Base-by-base conservation (phyloP, 2,888 invertebrate species). In the Eupithecia inturbata region DNA sequence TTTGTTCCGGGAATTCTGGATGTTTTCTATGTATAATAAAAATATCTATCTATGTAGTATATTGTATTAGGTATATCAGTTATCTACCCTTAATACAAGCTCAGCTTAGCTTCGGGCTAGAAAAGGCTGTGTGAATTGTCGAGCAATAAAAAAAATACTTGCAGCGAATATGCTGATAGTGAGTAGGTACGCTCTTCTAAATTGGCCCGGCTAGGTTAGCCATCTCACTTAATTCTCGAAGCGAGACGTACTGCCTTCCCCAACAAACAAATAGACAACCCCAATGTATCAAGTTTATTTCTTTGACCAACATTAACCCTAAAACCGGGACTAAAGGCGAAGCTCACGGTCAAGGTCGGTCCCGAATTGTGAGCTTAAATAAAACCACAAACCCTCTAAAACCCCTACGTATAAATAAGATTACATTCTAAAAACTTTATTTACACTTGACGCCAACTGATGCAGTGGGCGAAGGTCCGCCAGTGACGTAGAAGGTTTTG, bases 301-400 rank as follows among this genome's bases (percentile, higher is more conserved):
- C 26, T 57, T 26, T 26, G 57, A 57, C 57, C 57, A 57, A 26
- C 57, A 57, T 53, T 53, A 53, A n/a, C 49, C 41, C 41, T 49
- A n/a, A 49, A 53, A 22, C 57, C 57, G 14, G 57, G 57, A 26
- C 26, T 57, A 26, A 26, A 14, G 57, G 57, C 12, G 14, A 26
- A 57, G n/a, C 5, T 26, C 57, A 57, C 57, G 26, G 57, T 26
- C 57, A 57, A 57, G 57, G 57, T 57, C 57, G 5, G 57, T 12
- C 22, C 26, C 26, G 26, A 57, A 57, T 57, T 57, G 26, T 57
- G 57, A 22, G 57, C 57, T 57, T 1, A 26, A 26, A 57, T 57
- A 57, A 57, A 26, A 57, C 57, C 57, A 26, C 57, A 4, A 57
- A 57, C 57, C 57, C 57, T 57, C 57, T 57, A 4, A 57, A 57